Percentiles rank a stretch among this genome's conserved stretches.
Evolutionary conservation across 1,140 invertebrate genomes (phyloP).

Genomic region (Drosophila sp.): DNA sequence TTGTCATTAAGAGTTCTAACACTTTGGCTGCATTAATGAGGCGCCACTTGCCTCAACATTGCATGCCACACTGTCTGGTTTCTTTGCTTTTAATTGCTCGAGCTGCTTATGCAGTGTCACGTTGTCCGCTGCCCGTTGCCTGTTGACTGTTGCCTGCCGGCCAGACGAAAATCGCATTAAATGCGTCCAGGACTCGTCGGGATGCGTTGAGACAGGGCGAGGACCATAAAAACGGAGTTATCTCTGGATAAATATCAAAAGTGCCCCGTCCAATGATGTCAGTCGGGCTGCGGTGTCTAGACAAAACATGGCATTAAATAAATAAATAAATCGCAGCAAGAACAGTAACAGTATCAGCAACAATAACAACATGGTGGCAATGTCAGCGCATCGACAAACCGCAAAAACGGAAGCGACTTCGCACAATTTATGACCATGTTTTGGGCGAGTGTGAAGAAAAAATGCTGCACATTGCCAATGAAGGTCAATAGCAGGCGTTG

Average conservation of each 20-base stretch:
- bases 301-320: conserved; percentile 82
- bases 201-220: conserved; percentile 51
- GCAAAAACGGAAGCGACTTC: conserved; percentile 62
- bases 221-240: conserved; percentile 75
- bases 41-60: conserved; percentile 28
- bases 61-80: conserved; percentile 35
- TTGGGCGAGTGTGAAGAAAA: conserved; percentile 51
- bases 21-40: conserved; percentile 66
- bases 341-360: conserved; percentile 10
- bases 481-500: conserved; percentile 69
- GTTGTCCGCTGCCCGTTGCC: conserved; percentile 29
- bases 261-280: conserved; percentile 32
- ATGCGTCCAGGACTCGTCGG: conserved; percentile 47
- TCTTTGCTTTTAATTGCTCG: conserved; percentile 75
- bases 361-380: conserved; percentile 23
- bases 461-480: conserved; percentile 44
- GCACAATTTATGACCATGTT: conserved; percentile 68
- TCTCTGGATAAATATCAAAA: conserved; percentile 70
- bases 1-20: conserved; percentile 33
- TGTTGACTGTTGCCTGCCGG: conserved; percentile 7
- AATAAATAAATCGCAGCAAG: conserved; percentile 71
- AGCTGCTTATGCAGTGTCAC: conserved; percentile 72
- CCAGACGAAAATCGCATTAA: conserved; percentile 74
- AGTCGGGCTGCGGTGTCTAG: conserved; percentile 65
- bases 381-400: conserved; percentile 61